Percentiles rank a stretch among this genome's conserved stretches.
phyloP scores from a whole-genome alignment of 1,140 invertebrate genomes.

The Adoxophyes honmai region DNA sequence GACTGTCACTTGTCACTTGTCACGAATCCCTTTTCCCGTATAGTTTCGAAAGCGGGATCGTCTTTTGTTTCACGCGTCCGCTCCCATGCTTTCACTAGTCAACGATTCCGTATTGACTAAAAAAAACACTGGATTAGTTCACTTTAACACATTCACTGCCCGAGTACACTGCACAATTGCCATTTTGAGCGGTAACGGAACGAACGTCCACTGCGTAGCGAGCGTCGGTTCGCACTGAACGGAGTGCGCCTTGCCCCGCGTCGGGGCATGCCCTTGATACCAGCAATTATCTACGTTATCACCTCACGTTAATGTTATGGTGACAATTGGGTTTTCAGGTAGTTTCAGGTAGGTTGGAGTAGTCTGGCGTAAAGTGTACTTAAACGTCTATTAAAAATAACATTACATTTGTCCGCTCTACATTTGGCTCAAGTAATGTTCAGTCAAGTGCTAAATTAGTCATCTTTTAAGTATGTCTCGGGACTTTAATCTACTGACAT shows the following conservation, averaged over 20 bases:
- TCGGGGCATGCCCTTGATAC: neutral
- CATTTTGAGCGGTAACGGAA: neutral
- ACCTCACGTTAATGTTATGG: neutral
- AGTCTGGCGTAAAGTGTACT: no score
- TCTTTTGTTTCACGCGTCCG: neutral
- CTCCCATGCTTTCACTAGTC: conserved; percentile 3
- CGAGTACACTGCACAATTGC: neutral
- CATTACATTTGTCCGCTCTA: no score
- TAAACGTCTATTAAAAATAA: no score
- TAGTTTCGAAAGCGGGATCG: neutral
- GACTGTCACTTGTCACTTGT: neutral
- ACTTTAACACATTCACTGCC: neutral
- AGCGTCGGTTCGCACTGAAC: neutral
- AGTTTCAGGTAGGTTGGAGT: no score
- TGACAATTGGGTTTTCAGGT: neutral
- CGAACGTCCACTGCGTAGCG: neutral
- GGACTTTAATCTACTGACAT: no score
- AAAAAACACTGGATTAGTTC: neutral
- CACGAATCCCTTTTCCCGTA: neutral
- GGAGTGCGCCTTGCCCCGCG: neutral
- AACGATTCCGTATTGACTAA: conserved; percentile 9
- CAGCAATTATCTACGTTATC: conserved; percentile 1
- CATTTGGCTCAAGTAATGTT: no score
- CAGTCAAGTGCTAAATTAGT: no score
- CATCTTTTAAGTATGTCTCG: no score